phyloP scores from a whole-genome alignment of 2,888 invertebrate genomes.

The Lasioglossum calceatum region DNA sequence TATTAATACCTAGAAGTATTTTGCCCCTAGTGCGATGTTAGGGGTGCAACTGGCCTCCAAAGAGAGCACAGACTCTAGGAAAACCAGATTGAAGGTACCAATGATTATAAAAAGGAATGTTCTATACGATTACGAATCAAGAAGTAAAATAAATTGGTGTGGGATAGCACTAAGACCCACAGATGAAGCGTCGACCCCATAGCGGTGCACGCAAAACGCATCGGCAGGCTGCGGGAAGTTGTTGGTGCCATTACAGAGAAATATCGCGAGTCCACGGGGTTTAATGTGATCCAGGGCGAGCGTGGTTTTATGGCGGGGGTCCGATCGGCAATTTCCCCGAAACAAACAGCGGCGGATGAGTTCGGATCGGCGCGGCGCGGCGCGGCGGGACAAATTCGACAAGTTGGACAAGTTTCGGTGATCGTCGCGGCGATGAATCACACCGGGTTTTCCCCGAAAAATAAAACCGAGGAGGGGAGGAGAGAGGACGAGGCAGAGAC shows the following conservation, averaged over 20 bases:
- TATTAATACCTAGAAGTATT: too few relatives aligned
- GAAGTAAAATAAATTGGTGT: too few relatives aligned
- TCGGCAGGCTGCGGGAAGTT: background rate
- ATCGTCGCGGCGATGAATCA: conserved; percentile 22
- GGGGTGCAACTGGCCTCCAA: too few relatives aligned
- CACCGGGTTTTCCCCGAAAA: background rate
- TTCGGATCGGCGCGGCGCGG: background rate
- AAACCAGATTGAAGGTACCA: too few relatives aligned
- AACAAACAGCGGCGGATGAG: conserved; percentile 1
- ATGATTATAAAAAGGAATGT: too few relatives aligned
- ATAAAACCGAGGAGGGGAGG: conserved; percentile 18
- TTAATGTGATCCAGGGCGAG: background rate
- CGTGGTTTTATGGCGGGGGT: background rate
- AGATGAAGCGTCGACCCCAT: background rate
- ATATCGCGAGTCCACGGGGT: conserved; percentile 1
- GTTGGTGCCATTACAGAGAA: background rate
- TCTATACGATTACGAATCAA: too few relatives aligned
- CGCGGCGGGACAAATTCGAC: conserved; percentile 14
- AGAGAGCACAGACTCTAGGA: too few relatives aligned
- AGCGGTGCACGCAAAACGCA: background rate
- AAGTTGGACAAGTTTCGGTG: conserved; percentile 24
- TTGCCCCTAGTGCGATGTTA: too few relatives aligned
- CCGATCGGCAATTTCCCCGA: conserved; percentile 9
- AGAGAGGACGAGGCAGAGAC: background rate
- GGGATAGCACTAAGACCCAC: background rate